These are phyloP conservation scores for Gephyroberyx darwinii DNA, from an alignment of 2,797 vertebrate species.

Conservation along the genomic window DNA sequence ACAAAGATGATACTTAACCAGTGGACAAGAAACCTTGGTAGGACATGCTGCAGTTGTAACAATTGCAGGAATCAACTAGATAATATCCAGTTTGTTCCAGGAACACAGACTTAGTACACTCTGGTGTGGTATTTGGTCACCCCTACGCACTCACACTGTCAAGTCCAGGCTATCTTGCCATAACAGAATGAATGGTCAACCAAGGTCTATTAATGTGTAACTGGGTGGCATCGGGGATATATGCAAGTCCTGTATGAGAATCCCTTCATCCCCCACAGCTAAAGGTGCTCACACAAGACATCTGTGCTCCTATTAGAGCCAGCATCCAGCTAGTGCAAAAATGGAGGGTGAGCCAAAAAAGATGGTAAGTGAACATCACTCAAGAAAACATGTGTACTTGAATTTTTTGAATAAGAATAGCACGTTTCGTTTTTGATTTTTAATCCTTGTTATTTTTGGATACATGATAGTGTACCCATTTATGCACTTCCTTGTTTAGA, in stretches of 20 bases:
- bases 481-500: background rate
- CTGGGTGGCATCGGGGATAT: slow-evolving; percentile 38
- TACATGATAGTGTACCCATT: background rate
- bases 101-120: slow-evolving; percentile 30
- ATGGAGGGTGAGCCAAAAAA: slow-evolving; percentile 51
- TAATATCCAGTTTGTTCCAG: slow-evolving; percentile 26
- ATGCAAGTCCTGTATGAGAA: background rate
- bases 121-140: slow-evolving; percentile 12
- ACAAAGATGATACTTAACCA: slow-evolving; percentile 45
- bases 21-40: background rate
- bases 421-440: background rate
- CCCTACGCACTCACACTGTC: slow-evolving; percentile 14
- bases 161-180: slow-evolving; percentile 11
- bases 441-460: background rate
- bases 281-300: background rate
- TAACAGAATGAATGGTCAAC: slow-evolving; percentile 56
- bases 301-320: slow-evolving; percentile 7
- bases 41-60: background rate
- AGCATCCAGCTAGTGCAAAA: slow-evolving; percentile 14
- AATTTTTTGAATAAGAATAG: background rate
- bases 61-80: slow-evolving; percentile 32
- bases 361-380: slow-evolving; percentile 56
- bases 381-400: no score
- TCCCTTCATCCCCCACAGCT: background rate
- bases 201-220: slow-evolving; percentile 56